These are phyloP conservation scores for Mnemiopsis leidyi DNA, from an alignment of 37 sponge, comb jelly and placozoan species.

Conservation along the genomic window DNA sequence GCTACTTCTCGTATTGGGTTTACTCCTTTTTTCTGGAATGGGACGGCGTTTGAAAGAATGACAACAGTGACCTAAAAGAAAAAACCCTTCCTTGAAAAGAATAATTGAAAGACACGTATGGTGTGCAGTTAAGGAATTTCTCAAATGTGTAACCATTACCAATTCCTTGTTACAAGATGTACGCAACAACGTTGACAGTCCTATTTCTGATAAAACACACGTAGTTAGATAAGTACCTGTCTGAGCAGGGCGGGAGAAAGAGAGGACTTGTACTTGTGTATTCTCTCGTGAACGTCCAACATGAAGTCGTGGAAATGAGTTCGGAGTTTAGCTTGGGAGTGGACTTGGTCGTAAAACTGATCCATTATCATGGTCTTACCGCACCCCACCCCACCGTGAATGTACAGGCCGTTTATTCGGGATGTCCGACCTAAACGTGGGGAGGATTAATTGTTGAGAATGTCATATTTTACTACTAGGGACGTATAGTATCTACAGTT, in stretches of 20 bases:
- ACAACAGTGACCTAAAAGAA: too few relatives aligned
- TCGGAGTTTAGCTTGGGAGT: conserved; percentile 72
- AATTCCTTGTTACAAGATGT: too few relatives aligned
- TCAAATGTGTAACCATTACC: too few relatives aligned
- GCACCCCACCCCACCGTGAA: conserved; percentile 89
- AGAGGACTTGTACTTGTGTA: conserved; percentile 76
- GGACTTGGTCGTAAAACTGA: conserved; percentile 75
- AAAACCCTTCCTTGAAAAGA: too few relatives aligned
- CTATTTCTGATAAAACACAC: not conserved
- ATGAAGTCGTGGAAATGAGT: conserved; percentile 91
- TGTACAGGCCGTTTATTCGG: conserved; percentile 82
- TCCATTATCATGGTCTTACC: conserved; percentile 99
- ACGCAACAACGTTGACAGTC: too few relatives aligned
- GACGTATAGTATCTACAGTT: not conserved
- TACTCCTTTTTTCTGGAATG: conserved; percentile 55
- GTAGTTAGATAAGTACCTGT: not conserved
- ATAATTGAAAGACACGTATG: too few relatives aligned
- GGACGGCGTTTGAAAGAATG: too few relatives aligned
- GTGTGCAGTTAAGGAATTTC: not conserved
- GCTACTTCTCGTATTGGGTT: conserved; percentile 95
- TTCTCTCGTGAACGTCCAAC: conserved; percentile 84
- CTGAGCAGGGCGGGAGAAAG: conserved; percentile 51
- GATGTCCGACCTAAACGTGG: too few relatives aligned
- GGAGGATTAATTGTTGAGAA: too few relatives aligned
- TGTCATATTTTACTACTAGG: too few relatives aligned